phyloP scores from a whole-genome alignment of 2,113 vertebrate species.

The Progne subis region DNA sequence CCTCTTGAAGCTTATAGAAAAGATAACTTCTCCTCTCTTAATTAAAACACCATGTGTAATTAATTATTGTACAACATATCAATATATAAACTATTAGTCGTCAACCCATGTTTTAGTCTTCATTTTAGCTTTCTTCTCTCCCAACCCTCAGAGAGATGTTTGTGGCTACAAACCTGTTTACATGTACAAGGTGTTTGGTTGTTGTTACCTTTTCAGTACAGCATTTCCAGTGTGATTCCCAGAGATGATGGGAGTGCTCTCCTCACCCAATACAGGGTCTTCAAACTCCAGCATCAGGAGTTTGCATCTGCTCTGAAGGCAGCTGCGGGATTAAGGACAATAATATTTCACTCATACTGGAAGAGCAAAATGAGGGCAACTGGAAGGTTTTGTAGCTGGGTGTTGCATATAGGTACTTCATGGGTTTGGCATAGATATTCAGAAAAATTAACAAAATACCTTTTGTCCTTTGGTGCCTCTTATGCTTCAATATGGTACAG shows the following conservation, averaged over 20 bases:
- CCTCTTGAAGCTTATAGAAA: neutral
- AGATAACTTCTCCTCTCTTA: neutral
- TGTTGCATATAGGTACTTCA: neutral
- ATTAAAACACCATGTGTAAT: neutral
- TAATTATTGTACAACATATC: neutral
- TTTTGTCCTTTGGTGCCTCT: neutral
- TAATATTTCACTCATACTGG: neutral
- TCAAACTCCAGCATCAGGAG: neutral
- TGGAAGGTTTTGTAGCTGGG: neutral
- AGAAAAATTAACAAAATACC: neutral
- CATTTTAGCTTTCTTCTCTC: neutral
- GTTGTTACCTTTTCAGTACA: neutral
- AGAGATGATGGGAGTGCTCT: neutral
- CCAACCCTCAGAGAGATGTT: neutral
- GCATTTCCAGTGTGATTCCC: neutral
- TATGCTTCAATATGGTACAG: neutral
- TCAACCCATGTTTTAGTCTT: neutral
- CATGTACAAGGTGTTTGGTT: neutral
- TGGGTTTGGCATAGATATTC: neutral
- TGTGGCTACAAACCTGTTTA: neutral
- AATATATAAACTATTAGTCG: neutral
- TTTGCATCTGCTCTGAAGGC: neutral
- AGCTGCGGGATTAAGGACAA: fast-evolving
- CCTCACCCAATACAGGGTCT: neutral
- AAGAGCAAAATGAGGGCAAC: neutral